Conservation (phyloP, 2,888 invertebrate genomes). For the Empis livida region DNA sequence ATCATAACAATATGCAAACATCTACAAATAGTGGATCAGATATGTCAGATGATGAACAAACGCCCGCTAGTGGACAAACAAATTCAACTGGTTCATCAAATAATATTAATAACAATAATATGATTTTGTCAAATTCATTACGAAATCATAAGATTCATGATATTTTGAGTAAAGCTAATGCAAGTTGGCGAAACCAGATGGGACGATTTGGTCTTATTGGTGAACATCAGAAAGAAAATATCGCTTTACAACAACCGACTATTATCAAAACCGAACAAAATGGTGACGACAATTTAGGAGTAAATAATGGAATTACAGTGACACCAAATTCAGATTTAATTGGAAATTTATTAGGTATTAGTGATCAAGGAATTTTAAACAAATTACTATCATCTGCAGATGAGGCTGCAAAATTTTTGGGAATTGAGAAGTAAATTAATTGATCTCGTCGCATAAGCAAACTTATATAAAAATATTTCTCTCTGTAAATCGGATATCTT, state of each 20-base stretch:
- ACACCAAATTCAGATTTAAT: constrained; percentile 56
- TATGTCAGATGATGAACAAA: constrained; percentile 34
- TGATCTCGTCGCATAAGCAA: neutral
- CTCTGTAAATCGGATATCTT: constrained; percentile 2
- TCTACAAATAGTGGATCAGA: constrained; percentile 30
- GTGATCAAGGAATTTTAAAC: constrained; percentile 74
- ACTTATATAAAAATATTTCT: too few species aligned
- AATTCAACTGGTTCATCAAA: constrained; percentile 9
- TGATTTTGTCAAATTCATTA: constrained; percentile 10
- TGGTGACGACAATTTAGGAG: neutral
- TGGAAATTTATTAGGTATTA: constrained; percentile 77
- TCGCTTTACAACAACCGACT: constrained; percentile 15
- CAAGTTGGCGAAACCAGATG: constrained; percentile 23
- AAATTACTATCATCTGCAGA: constrained; percentile 68
- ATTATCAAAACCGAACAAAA: constrained; percentile 6
- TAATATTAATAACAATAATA: constrained; percentile 4
- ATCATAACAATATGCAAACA: constrained; percentile 31
- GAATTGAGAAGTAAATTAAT: constrained; percentile 54
- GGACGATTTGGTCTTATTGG: constrained; percentile 15
- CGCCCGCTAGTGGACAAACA: constrained; percentile 11
- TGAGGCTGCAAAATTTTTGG: constrained; percentile 77
- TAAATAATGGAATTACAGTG: neutral
- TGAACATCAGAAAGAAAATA: constrained; percentile 29
- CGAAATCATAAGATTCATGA: constrained; percentile 30
- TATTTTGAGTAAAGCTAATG: constrained; percentile 26